Conservation (phyloP, 2,797 vertebrate genomes). For the Carapus acus region DNA sequence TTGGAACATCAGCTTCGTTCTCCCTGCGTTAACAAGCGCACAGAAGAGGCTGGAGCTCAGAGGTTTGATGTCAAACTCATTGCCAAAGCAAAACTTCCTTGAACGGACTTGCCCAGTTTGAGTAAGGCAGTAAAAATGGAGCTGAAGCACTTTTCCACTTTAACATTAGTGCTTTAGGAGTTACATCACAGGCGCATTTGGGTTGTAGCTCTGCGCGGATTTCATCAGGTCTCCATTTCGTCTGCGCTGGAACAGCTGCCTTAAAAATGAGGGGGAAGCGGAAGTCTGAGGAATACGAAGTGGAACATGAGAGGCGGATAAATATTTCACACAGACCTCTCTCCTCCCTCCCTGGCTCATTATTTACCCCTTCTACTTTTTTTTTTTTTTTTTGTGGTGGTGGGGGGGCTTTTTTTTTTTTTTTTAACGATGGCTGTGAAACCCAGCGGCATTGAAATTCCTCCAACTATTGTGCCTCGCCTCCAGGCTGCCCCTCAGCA, state of each 20-base stretch:
- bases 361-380: conserved; percentile 9
- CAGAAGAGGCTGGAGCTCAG: too few species aligned
- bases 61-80: too few species aligned
- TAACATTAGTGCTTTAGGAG: conserved; percentile 7
- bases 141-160: too few species aligned
- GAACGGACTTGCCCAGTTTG: too few species aligned
- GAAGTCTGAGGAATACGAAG: conserved; percentile 30
- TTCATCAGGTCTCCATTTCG: neutral
- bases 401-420: conserved; percentile 16
- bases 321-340: conserved; percentile 54
- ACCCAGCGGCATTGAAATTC: conserved; percentile 9
- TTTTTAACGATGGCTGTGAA: conserved; percentile 26
- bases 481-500: conserved; percentile 21
- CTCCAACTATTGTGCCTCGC: conserved; percentile 24
- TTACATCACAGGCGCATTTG: neutral
- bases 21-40: too few species aligned
- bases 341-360: conserved; percentile 11
- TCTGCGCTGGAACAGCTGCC: neutral
- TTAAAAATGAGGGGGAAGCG: conserved; percentile 29
- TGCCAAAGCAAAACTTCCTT: too few species aligned
- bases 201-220: neutral
- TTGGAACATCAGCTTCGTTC: too few species aligned
- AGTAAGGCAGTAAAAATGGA: too few species aligned
- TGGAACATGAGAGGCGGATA: conserved; percentile 27
- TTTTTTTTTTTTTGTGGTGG: conserved; percentile 29